Base-by-base conservation (phyloP, 2,113 vertebrate genomes). In the Hymenochirus boettgeri region DNA sequence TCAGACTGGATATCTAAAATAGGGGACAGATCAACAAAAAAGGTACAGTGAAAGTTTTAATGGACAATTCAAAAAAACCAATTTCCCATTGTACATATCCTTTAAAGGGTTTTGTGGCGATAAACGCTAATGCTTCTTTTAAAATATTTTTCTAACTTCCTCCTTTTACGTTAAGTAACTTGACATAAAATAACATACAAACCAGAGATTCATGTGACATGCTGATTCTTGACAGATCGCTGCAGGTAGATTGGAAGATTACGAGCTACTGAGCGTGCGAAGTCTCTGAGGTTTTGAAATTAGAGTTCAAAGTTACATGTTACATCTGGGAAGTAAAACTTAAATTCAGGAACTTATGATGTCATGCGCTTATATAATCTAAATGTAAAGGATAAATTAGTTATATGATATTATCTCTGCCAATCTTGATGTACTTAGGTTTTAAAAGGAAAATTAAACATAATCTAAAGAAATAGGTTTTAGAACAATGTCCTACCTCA, bases 171-270 rank as follows among this genome's bases (percentile, higher is more conserved):
- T 50, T 54, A 57, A 50, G 42, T 24, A 21, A 19, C 63, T 48
- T 50, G 53, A 65, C 63, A 57, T 65, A 65, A 65, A 65, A 65
- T 65, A 65, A 65, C 63, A 65, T 57, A 48, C n/a, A n/a, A n/a
- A n/a, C 54, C 53, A 65, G 52, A 48, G 62, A 26, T 47, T 57
- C 45, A 23, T 27, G 57, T 65, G 53, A 65, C 63, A 65, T 53
- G 54, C 63, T 65, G 24, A 37, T 65, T 65, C 53, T 57, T 42
- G 45, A 65, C 54, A 57, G 27, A 65, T 57, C 25, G 54, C 53
- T 65, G 62, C 62, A 65, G 54, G 63, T 65, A 65, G 53, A 65
- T 48, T 26, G 7, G 55, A 57, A 65, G 63, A 65, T 65, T 65
- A 65, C 53, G 53, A 42, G 42, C 42, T 57, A 27, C 45, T 57